Percentiles rank a stretch among this genome's conserved stretches.
Conservation (phyloP, 2,888 invertebrate genomes). For the Lordiphosa fenestrarum region DNA sequence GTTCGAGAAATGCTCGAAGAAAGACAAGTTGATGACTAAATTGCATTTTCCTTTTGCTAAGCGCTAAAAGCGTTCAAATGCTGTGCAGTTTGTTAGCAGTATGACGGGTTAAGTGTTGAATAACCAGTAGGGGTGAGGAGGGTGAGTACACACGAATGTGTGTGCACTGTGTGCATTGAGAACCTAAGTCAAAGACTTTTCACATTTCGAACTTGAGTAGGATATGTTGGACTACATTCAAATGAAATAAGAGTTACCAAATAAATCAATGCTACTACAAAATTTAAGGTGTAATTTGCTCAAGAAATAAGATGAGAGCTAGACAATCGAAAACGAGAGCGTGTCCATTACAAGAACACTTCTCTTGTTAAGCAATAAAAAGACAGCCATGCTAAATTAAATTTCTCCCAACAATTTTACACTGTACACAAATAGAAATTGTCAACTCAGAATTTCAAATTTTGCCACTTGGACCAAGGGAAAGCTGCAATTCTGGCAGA, state of each 20-base stretch:
- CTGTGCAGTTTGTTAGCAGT: conserved; percentile 54
- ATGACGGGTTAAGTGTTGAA: conserved; percentile 45
- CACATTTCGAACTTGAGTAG: conserved; percentile 19
- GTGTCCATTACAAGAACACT: no score
- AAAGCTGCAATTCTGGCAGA: no score
- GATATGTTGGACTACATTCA: conserved; percentile 4
- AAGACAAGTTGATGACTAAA: conserved; percentile 47
- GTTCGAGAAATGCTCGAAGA: conserved; percentile 29
- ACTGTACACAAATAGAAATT: no score
- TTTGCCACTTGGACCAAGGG: no score
- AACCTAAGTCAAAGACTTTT: neutral
- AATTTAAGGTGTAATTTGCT: no score
- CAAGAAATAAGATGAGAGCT: no score
- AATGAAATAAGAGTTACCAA: neutral
- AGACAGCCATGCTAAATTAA: no score
- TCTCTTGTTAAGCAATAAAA: no score
- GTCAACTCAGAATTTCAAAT: no score
- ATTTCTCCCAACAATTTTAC: no score
- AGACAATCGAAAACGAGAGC: no score
- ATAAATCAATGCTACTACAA: neutral
- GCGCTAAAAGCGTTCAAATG: conserved; percentile 47
- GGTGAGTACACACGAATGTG: neutral
- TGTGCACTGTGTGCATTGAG: neutral
- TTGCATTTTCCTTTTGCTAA: conserved; percentile 33
- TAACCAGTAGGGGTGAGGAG: conserved; percentile 27